These are phyloP conservation scores for Melikaiella ostensackeni DNA, from an alignment of 2,888 invertebrate genomes.

Conservation along the genomic window DNA sequence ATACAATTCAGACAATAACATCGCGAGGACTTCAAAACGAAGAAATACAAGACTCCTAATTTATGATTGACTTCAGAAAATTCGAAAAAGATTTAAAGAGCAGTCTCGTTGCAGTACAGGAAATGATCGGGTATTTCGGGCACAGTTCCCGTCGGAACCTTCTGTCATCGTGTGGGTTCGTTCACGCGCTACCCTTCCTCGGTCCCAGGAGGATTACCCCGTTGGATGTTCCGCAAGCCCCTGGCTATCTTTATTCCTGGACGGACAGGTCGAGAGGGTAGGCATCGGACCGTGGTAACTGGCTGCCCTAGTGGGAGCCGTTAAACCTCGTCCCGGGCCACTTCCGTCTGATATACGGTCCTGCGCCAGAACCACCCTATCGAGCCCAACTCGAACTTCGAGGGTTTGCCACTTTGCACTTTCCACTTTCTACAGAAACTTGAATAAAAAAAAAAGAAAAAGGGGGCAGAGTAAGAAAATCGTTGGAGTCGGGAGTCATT, in stretches of 20 bases:
- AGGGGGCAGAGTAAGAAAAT: not conserved
- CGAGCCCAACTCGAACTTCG: constrained; percentile 65
- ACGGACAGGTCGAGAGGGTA: constrained; percentile 75
- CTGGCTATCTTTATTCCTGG: constrained; percentile 74
- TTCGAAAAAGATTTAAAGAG: not conserved
- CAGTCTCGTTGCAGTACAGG: not conserved
- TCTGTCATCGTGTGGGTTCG: constrained; percentile 32
- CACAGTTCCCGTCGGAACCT: constrained; percentile 1
- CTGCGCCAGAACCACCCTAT: constrained; percentile 64
- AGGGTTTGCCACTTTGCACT: constrained; percentile 16
- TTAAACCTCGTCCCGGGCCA: constrained; percentile 74
- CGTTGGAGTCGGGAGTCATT: constrained; percentile 3
- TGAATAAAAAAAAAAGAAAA: constrained; percentile 8
- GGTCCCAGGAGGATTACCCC: constrained; percentile 66
- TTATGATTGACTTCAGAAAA: no score
- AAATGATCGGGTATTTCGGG: constrained; percentile 8
- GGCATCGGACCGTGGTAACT: constrained; percentile 77
- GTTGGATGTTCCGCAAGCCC: constrained; percentile 62
- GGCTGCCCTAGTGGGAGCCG: constrained; percentile 76
- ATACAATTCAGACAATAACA: no score
- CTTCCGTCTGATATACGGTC: constrained; percentile 71
- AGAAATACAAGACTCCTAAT: no score
- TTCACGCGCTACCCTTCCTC: constrained; percentile 58
- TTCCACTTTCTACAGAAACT: constrained; percentile 13
- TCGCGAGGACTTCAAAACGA: no score